phyloP scores from a whole-genome alignment of 2,113 vertebrate genomes.

The Alligator mississippiensis region DNA sequence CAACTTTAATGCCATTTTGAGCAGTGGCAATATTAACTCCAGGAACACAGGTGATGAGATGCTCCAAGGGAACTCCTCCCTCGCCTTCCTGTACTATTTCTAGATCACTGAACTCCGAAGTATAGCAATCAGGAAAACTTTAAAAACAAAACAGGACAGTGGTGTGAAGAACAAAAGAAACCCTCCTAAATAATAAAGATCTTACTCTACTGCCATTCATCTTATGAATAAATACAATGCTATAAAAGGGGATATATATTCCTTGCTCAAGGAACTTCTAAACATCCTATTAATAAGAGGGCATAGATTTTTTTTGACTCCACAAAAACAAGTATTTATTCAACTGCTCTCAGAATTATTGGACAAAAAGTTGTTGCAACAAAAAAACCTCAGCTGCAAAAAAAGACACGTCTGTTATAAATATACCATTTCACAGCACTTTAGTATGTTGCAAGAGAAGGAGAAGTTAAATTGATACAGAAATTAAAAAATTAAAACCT shows the following conservation, averaged over 20 bases:
- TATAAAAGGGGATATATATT: not conserved
- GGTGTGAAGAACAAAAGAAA: not conserved
- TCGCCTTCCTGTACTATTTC: constrained; percentile 84
- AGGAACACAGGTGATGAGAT: constrained; percentile 94
- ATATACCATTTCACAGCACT: no score
- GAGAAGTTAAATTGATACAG: not conserved
- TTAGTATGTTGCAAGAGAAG: not conserved
- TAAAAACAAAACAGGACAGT: not conserved
- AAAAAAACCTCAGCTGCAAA: not conserved
- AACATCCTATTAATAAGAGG: not conserved
- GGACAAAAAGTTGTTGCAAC: not conserved
- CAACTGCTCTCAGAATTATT: not conserved
- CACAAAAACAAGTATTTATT: accelerated
- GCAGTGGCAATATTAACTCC: constrained; percentile 93
- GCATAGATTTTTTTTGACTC: no score
- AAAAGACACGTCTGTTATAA: not conserved
- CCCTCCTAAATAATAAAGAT: not conserved
- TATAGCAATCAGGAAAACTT: constrained; percentile 96
- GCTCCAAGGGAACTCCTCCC: constrained; percentile 91
- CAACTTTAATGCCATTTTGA: constrained; percentile 96
- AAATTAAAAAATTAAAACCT: not conserved
- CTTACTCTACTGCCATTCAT: not conserved
- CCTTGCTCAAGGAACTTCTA: not conserved
- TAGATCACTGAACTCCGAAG: constrained; percentile 87
- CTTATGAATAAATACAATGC: not conserved